Evolutionary conservation across 1,140 invertebrate genomes (phyloP).

Genomic region (Araneus ventricosus): DNA sequence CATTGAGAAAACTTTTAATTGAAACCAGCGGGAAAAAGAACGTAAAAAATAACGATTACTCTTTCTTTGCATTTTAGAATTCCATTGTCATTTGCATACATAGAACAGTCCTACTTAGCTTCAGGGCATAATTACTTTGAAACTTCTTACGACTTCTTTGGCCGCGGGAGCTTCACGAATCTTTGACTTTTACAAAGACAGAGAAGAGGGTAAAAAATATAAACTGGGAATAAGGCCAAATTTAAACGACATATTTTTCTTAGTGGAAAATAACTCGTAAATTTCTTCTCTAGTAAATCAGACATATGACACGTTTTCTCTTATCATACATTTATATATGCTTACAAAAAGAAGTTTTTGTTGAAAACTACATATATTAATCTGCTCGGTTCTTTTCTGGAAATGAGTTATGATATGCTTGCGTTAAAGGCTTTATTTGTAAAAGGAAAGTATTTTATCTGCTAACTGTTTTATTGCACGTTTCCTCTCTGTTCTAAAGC

Average conservation of each 20-base stretch:
- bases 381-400: too few species aligned
- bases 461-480: too few species aligned
- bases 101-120: not conserved
- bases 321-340: not conserved
- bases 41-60: conserved; percentile 47
- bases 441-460: too few species aligned
- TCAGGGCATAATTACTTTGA: conserved; percentile 64
- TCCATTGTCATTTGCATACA: conserved; percentile 67
- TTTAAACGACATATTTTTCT: conserved; percentile 22
- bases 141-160: conserved; percentile 53
- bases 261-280: not conserved
- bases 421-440: too few species aligned
- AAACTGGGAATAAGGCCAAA: conserved; percentile 36
- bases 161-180: conserved; percentile 45
- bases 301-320: not conserved
- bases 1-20: conserved; percentile 67
- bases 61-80: conserved; percentile 50
- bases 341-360: too few species aligned
- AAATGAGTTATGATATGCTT: too few species aligned
- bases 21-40: conserved; percentile 56
- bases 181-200: conserved; percentile 53
- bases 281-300: not conserved
- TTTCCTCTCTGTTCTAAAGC: too few species aligned
- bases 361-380: too few species aligned
- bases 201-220: conserved; percentile 26